These are phyloP conservation scores for Stegostoma tigrinum DNA, from an alignment of 2,113 vertebrate species.

Conservation along the genomic window DNA sequence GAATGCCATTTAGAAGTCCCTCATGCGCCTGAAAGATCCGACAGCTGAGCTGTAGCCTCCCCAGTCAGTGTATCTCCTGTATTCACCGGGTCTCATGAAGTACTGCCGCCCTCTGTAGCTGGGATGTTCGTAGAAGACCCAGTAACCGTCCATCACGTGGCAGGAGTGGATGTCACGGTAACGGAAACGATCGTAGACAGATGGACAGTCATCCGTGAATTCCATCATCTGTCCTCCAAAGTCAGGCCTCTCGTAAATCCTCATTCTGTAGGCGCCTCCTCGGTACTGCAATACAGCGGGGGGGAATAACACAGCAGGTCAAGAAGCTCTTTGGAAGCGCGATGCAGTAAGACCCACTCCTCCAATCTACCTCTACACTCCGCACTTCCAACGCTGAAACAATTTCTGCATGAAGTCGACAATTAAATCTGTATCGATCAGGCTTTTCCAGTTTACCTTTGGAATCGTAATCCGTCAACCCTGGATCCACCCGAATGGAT, in stretches of 20 bases:
- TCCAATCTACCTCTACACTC: no score
- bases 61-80: conserved; percentile 28
- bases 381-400: no score
- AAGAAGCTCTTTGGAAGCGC: no score
- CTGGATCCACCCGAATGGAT: no score
- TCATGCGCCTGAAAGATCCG: background rate
- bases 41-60: background rate
- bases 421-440: no score
- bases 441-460: no score
- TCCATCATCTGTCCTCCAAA: conserved; percentile 30
- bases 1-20: background rate
- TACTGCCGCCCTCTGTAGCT: conserved; percentile 18
- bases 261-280: background rate
- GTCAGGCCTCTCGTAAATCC: conserved; percentile 24
- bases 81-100: conserved; percentile 21
- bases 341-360: no score
- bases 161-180: conserved; percentile 25
- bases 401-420: no score
- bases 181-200: conserved; percentile 13
- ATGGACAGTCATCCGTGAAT: conserved; percentile 21
- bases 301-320: no score
- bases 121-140: conserved; percentile 25
- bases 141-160: conserved; percentile 23
- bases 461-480: no score
- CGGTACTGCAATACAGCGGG: no score